Percentiles rank a stretch among this genome's conserved stretches.
Conservation (phyloP, 2,797 vertebrate species). For the Molothrus ater region DNA sequence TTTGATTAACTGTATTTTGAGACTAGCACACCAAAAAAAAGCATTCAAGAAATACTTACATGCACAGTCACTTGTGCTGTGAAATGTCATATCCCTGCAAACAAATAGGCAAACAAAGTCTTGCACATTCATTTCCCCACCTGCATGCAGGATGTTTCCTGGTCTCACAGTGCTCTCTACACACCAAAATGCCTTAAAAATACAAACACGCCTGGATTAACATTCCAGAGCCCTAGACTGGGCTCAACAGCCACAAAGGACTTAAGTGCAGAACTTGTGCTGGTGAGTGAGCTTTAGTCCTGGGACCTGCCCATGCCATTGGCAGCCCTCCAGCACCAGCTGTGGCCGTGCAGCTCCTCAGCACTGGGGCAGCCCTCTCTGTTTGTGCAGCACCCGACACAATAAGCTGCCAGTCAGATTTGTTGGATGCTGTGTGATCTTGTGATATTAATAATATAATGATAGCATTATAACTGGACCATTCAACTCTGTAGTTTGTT, state of each 20-base stretch:
- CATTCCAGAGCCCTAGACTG: neutral
- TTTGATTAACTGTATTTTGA: neutral
- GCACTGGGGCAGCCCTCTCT: neutral
- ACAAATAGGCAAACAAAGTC: neutral
- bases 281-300: neutral
- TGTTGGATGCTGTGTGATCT: neutral
- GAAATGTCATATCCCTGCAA: neutral
- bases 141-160: neutral
- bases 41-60: neutral
- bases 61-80: neutral
- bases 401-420: conserved; percentile 3
- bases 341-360: rapidly evolving
- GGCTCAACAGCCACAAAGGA: neutral
- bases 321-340: neutral
- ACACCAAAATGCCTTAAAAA: neutral
- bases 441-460: conserved; percentile 61
- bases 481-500: conserved; percentile 53
- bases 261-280: neutral
- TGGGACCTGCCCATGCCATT: neutral
- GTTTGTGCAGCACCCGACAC: neutral
- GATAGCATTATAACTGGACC: conserved; percentile 61
- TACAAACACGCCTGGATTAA: rapidly evolving
- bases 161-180: neutral
- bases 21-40: neutral
- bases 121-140: neutral